These are phyloP conservation scores for Apoderus coryli DNA, from an alignment of 2,888 invertebrate genomes.

Conservation along the genomic window DNA sequence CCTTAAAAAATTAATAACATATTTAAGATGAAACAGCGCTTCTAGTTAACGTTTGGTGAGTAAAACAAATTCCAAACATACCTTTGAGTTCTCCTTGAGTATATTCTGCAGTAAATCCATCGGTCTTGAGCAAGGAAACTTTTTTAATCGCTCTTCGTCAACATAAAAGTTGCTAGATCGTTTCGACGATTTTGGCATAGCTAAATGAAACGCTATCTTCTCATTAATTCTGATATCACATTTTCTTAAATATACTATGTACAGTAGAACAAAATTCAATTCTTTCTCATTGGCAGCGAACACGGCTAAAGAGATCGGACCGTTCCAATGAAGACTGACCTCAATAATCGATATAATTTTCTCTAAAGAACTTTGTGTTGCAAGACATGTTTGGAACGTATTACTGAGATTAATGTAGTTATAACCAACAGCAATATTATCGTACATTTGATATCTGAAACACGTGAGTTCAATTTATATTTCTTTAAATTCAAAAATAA, in stretches of 20 bases:
- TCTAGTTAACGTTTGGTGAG: not conserved
- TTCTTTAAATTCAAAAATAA: too few relatives aligned
- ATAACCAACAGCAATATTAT: too few relatives aligned
- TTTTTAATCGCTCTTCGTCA: conserved; percentile 27
- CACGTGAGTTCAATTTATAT: too few relatives aligned
- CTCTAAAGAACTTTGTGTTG: conserved; percentile 78
- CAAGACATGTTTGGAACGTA: conserved; percentile 46
- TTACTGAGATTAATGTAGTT: too few relatives aligned
- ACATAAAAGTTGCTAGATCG: conserved; percentile 23
- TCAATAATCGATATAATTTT: conserved; percentile 59
- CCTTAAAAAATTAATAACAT: conserved; percentile 8
- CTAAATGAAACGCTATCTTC: conserved; percentile 61
- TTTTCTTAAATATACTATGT: conserved; percentile 57
- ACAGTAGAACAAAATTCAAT: conserved; percentile 54
- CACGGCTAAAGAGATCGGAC: conserved; percentile 71
- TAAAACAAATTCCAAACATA: not conserved
- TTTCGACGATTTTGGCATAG: conserved; percentile 49
- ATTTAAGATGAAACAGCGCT: not conserved
- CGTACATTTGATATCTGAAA: conserved; percentile 34
- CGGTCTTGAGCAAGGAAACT: conserved; percentile 50
- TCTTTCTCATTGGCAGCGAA: conserved; percentile 69
- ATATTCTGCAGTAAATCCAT: conserved; percentile 47
- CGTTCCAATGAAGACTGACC: conserved; percentile 69
- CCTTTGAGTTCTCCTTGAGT: conserved; percentile 30
- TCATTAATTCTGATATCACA: conserved; percentile 61